Percentiles rank a stretch among this genome's conserved stretches.
phyloP scores from a whole-genome alignment of 2,797 vertebrate genomes.

The Loris lydekkerianus region DNA sequence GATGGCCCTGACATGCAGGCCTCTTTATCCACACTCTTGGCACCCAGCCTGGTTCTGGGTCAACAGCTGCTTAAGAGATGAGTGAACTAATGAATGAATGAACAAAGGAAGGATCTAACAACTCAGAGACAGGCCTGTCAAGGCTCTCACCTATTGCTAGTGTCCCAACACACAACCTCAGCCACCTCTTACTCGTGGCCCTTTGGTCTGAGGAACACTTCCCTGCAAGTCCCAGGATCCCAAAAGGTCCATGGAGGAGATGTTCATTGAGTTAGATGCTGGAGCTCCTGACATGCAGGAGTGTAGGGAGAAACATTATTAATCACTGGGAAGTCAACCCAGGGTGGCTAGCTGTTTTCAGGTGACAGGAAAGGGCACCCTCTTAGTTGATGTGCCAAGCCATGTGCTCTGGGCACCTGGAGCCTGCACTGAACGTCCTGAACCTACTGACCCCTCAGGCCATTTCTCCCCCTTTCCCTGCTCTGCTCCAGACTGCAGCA shows the following conservation, averaged over 20 bases:
- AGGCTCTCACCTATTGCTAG: too few relatives aligned
- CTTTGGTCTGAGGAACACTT: background rate
- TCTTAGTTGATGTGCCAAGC: background rate
- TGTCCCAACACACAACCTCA: background rate
- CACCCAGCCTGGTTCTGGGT: background rate
- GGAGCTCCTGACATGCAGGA: too few relatives aligned
- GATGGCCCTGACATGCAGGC: background rate
- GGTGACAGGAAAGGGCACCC: background rate
- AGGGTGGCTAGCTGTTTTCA: background rate
- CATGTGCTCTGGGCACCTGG: accelerated
- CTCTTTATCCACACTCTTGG: background rate
- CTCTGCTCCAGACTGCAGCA: background rate
- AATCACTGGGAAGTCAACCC: background rate
- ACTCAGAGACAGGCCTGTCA: background rate
- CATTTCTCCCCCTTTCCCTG: background rate
- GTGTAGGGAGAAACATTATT: background rate
- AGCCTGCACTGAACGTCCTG: background rate
- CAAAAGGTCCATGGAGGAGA: background rate
- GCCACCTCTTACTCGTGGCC: background rate
- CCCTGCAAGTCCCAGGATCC: background rate
- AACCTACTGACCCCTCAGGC: accelerated
- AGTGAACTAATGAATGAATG: too few relatives aligned
- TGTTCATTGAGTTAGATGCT: background rate
- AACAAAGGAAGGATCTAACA: accelerated
- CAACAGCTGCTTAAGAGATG: background rate